Conservation (phyloP, 2,113 vertebrate genomes). For the Felis catus region DNA sequence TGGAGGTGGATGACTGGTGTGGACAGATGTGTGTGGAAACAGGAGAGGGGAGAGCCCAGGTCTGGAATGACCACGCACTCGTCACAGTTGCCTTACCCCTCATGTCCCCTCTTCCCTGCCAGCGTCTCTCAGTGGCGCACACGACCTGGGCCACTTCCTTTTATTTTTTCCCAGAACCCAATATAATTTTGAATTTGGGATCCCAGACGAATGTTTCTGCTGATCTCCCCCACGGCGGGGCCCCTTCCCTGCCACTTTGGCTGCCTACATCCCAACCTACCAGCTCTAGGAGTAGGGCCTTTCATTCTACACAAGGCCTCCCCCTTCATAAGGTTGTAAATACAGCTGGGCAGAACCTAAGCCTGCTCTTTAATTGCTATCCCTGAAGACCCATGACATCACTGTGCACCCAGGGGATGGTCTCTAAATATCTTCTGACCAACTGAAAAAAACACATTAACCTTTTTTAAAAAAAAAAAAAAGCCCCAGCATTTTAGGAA, state of each 20-base stretch:
- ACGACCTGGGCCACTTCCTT: neutral
- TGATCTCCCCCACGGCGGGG: too few relatives aligned
- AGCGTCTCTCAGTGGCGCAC: neutral
- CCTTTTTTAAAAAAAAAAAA: neutral
- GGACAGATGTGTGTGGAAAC: neutral
- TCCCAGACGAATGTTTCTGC: neutral
- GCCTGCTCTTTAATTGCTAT: neutral
- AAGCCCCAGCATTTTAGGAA: neutral
- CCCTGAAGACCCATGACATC: neutral
- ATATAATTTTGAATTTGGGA: neutral
- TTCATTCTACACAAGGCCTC: neutral
- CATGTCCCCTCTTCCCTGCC: neutral
- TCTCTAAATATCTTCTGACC: constrained; percentile 19
- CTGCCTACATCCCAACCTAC: neutral
- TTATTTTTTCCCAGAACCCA: neutral
- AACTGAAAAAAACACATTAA: neutral
- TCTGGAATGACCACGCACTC: neutral
- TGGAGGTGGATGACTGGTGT: neutral
- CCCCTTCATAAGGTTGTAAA: neutral
- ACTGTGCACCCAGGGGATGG: neutral
- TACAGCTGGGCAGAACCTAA: neutral
- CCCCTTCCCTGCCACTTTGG: neutral
- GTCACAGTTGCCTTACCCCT: neutral
- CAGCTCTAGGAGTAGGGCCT: neutral
- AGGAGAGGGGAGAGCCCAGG: neutral